Conservation (phyloP, 2,113 vertebrate species). For the Tapirus terrestris region DNA sequence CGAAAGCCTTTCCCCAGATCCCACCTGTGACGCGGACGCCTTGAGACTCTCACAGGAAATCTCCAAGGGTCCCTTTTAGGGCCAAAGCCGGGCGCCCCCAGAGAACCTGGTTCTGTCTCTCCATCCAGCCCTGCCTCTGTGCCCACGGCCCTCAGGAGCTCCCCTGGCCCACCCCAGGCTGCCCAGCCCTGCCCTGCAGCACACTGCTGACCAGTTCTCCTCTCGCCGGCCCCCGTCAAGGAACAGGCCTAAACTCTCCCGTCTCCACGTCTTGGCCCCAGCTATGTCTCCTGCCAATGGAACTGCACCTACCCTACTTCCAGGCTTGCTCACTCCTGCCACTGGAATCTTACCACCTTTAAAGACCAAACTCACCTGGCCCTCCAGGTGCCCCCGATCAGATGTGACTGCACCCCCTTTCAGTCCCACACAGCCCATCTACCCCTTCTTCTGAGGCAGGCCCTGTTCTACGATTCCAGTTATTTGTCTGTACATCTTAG, state of each 20-base stretch:
- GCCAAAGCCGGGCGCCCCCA: accelerated
- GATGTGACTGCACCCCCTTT: background rate
- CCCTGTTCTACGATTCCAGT: accelerated
- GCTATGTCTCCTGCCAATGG: accelerated
- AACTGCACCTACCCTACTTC: too few relatives aligned
- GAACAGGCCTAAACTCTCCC: background rate
- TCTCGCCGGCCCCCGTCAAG: background rate
- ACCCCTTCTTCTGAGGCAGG: background rate
- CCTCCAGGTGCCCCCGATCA: background rate
- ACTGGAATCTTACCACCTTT: background rate
- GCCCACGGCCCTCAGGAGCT: background rate
- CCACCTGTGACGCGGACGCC: background rate
- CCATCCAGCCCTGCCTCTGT: background rate
- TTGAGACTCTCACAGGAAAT: background rate
- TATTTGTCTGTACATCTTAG: background rate
- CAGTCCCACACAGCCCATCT: accelerated
- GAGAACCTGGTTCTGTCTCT: background rate
- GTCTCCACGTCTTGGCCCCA: background rate
- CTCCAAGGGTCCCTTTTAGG: background rate
- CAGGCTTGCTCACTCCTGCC: background rate
- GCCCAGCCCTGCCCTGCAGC: accelerated
- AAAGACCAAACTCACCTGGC: background rate
- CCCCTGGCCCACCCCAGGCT: background rate
- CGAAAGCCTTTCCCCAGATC: background rate
- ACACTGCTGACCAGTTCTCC: too few relatives aligned